phyloP scores from a whole-genome alignment of 1,140 invertebrate genomes.

The Macrostomum lignano region DNA sequence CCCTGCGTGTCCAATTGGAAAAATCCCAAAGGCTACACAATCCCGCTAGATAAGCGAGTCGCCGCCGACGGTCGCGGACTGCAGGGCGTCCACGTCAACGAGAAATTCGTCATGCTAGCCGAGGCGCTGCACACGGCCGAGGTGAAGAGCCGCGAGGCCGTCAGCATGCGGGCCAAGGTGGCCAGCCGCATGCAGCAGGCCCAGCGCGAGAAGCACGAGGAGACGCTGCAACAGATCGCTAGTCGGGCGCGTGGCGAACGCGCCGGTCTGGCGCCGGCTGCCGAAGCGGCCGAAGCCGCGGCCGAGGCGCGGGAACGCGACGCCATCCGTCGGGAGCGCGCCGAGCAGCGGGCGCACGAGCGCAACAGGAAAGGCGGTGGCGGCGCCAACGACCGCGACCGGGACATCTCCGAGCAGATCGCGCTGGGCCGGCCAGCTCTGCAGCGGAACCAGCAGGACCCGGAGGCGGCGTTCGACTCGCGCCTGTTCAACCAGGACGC shows the following conservation, averaged over 20 bases:
- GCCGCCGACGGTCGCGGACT: slow-evolving; percentile 86
- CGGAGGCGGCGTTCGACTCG: slow-evolving; percentile 61
- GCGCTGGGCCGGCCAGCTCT: slow-evolving; percentile 56
- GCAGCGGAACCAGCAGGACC: slow-evolving; percentile 18
- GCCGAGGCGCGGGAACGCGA: background rate
- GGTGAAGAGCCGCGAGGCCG: slow-evolving; percentile 74
- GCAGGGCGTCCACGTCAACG: slow-evolving; percentile 86
- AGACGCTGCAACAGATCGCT: slow-evolving; percentile 60
- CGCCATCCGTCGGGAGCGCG: background rate
- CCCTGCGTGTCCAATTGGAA: slow-evolving; percentile 99
- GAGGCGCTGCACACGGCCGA: slow-evolving; percentile 92
- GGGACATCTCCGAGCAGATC: slow-evolving; percentile 93
- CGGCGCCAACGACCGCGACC: slow-evolving; percentile 66
- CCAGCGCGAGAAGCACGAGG: slow-evolving; percentile 93
- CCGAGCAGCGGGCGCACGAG: slow-evolving; percentile 53
- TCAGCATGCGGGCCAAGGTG: slow-evolving; percentile 72
- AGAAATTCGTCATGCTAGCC: slow-evolving; percentile 91
- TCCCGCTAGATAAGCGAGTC: slow-evolving; percentile 82
- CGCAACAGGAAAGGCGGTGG: slow-evolving; percentile 55
- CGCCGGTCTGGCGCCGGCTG: slow-evolving; percentile 37
- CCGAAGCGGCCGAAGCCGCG: background rate
- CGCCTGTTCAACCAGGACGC: slow-evolving; percentile 60
- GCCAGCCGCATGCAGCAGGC: slow-evolving; percentile 86
- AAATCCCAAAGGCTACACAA: slow-evolving; percentile 91
- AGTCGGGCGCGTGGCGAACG: slow-evolving; percentile 77